Conservation (phyloP, 30 jellyfish, hydroid and myxozoan species). For the Clytia hemisphaerica region DNA sequence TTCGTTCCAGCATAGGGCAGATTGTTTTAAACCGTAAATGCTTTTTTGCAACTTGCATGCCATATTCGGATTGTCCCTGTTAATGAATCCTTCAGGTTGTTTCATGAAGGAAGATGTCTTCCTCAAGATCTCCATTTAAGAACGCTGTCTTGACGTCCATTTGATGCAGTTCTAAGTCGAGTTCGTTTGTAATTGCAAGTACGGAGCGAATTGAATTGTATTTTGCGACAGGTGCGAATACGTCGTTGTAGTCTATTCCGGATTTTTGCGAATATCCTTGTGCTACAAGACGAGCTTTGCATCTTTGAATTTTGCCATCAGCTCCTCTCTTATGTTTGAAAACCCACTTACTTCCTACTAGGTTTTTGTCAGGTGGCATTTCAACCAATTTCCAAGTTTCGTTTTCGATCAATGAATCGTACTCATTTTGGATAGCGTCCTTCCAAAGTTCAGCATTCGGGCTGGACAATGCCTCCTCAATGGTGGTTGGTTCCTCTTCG, state of each 20-base stretch:
- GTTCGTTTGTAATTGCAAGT: conserved; percentile 24
- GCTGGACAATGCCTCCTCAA: conserved; percentile 23
- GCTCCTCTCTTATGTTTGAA: conserved; percentile 27
- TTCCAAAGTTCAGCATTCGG: too few species aligned
- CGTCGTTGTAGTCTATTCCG: conserved; percentile 21
- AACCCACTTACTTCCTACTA: conserved; percentile 44
- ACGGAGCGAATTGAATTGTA: conserved; percentile 16
- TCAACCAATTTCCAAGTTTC: conserved; percentile 38
- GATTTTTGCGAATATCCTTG: conserved; percentile 51
- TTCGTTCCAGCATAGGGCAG: too few species aligned
- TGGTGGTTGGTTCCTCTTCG: conserved; percentile 23
- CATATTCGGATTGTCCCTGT: too few species aligned
- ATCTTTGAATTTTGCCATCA: conserved; percentile 37
- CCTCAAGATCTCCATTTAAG: too few species aligned
- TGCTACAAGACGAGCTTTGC: conserved; percentile 49
- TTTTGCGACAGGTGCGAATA: conserved; percentile 45
- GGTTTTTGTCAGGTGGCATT: conserved; percentile 20
- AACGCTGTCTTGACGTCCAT: too few species aligned
- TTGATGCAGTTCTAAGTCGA: neutral
- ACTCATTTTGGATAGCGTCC: conserved; percentile 24
- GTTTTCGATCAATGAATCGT: conserved; percentile 5
- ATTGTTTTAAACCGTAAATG: too few species aligned
- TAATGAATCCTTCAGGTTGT: too few species aligned
- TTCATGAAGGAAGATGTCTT: too few species aligned
- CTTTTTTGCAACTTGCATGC: too few species aligned